Evolutionary conservation across 2,797 vertebrate species (phyloP), one percentile per base, ranked within the genome.

Genomic region (Nasua narica): DNA sequence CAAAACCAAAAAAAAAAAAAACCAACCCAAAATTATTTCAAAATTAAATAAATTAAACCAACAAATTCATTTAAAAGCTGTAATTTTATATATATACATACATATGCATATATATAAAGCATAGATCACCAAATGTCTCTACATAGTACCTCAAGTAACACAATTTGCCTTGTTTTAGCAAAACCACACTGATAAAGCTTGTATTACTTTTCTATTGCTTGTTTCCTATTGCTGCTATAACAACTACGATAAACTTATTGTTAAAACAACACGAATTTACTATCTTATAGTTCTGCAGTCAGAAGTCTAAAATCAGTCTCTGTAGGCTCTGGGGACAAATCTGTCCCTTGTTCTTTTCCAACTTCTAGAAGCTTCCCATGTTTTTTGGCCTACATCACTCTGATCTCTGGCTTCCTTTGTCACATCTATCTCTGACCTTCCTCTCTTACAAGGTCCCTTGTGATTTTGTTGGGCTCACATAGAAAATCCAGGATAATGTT

Each of bases 31-130:
- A 76, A 86, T 72, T 86, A 67, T 77, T 72, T 72, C 69, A 40
- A 72, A 43, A 72, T 72, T 72, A 72, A 70, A 86, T 40, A 70
- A 82, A 86, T n/a, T n/a, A n/a, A n/a, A n/a, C 8, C 65, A 95
- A 86, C 65, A 95, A 86, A 35, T n/a, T 78, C 54, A 62, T 54
- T 94, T 83, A 91, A 92, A 93, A 92, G 29, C 9, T 12, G 37
- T 48, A 62, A 69, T 76, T 35, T 12, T 12, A 69, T 35, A 67
- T 5, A 67, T 40, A 43, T 69, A 54, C 16, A 52, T 52, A 52
- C 19, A 18, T 19, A 52, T 52, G 15, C 19, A 52, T 52, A 54
- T 54, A 54, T 32, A 72, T 78, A 93, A 27, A 60, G 23, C 12
- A n/a, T 37, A 10, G 52, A 78, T 93, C 46, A 87, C 35, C 32